Conservation (phyloP, 2,888 invertebrate genomes). For the Saturnia pavonia region DNA sequence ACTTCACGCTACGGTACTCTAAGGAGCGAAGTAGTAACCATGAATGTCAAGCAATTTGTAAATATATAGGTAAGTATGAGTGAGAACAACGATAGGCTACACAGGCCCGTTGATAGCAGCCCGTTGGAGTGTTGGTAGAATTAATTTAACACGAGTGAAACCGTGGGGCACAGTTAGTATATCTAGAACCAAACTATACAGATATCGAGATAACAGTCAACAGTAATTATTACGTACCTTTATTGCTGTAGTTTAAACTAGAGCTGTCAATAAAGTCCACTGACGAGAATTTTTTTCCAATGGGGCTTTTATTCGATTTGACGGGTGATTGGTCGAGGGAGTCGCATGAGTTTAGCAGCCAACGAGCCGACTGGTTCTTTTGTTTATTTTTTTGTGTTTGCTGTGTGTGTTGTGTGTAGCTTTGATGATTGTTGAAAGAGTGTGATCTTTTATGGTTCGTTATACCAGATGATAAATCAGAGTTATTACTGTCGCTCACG, state of each 20-base stretch:
- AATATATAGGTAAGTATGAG: no score
- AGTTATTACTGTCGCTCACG: slow-evolving; percentile 81
- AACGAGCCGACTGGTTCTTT: slow-evolving; percentile 81
- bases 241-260: slow-evolving; percentile 79
- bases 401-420: slow-evolving; percentile 84
- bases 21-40: no score
- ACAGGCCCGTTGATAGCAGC: no score
- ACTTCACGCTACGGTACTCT: no score
- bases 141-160: no score
- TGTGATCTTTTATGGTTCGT: slow-evolving; percentile 86
- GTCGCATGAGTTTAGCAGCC: slow-evolving; percentile 78
- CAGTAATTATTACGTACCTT: slow-evolving; percentile 60
- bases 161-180: background rate
- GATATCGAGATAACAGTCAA: background rate
- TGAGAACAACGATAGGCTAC: no score
- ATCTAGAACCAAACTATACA: background rate
- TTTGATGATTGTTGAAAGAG: slow-evolving; percentile 87
- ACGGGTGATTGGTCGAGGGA: slow-evolving; percentile 74
- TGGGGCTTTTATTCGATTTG: slow-evolving; percentile 74
- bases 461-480: slow-evolving; percentile 73
- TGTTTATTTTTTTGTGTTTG: slow-evolving; percentile 83
- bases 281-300: slow-evolving; percentile 82
- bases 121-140: no score
- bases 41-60: no score
- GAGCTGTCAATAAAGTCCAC: slow-evolving; percentile 79